These are phyloP conservation scores for Sebastes kiyomatsui DNA, from an alignment of 2,797 vertebrate genomes.

Conservation along the genomic window DNA sequence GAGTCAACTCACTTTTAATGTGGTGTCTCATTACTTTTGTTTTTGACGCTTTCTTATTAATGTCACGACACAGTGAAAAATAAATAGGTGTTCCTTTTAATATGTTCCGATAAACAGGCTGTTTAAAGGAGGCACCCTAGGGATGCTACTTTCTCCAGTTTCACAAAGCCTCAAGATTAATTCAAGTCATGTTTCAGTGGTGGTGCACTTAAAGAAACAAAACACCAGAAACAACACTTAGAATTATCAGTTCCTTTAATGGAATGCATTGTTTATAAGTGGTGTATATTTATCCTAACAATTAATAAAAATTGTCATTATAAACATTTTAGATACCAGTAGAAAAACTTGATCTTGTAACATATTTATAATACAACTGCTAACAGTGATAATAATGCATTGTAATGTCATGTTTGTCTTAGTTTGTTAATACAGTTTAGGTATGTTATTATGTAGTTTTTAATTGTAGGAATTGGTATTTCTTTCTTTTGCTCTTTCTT, in stretches of 20 bases:
- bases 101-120: constrained; percentile 34
- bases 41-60: not conserved
- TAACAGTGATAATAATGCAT: not conserved
- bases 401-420: not conserved
- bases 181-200: constrained; percentile 42
- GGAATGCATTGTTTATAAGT: constrained; percentile 13
- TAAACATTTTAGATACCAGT: not conserved
- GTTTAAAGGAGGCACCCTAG: constrained; percentile 37
- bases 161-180: constrained; percentile 46
- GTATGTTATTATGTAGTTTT: not conserved
- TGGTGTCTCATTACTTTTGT: not conserved
- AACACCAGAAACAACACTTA: constrained; percentile 28
- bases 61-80: constrained; percentile 20
- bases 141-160: constrained; percentile 38
- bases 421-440: not conserved
- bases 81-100: constrained; percentile 26
- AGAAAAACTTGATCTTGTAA: not conserved
- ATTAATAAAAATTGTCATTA: not conserved
- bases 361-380: not conserved
- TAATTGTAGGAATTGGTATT: not conserved
- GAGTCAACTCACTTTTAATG: constrained; percentile 26
- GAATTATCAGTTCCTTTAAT: constrained; percentile 35
- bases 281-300: constrained; percentile 1
- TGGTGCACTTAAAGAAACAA: constrained; percentile 8
- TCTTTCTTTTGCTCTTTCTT: not conserved